A percentile compares a stretch with the other conserved stretches of the same genome.
These are phyloP conservation scores for Sesamia nonagrioides DNA, from an alignment of 1,140 invertebrate genomes.

Conservation along the genomic window DNA sequence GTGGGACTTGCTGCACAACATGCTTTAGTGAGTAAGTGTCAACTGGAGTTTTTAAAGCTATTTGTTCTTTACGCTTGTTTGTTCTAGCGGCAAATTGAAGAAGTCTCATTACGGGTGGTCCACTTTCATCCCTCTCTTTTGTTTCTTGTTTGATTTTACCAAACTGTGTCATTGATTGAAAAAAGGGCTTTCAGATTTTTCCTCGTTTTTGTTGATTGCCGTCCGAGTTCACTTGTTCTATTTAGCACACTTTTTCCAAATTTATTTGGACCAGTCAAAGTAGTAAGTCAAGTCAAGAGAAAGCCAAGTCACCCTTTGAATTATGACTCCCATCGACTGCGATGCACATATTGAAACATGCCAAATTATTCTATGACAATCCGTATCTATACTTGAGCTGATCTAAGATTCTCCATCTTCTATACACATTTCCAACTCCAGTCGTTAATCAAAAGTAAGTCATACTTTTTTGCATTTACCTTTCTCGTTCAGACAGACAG, in stretches of 20 bases:
- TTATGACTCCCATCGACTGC: too few relatives aligned
- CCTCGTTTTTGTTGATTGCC: too few relatives aligned
- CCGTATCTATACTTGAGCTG: too few relatives aligned
- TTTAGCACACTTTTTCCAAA: too few relatives aligned
- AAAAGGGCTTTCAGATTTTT: too few relatives aligned
- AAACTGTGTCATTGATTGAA: too few relatives aligned
- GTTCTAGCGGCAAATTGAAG: background rate
- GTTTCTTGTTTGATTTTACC: background rate
- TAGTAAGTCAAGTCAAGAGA: too few relatives aligned
- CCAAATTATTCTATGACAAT: too few relatives aligned
- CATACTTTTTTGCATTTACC: background rate
- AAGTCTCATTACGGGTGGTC: background rate
- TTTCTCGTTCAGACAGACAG: slow-evolving; percentile 13
- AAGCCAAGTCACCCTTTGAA: background rate
- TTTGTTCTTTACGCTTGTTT: slow-evolving; percentile 5
- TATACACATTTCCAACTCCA: background rate
- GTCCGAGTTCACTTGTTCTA: too few relatives aligned
- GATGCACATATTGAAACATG: too few relatives aligned
- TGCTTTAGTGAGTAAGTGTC: background rate
- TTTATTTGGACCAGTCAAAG: too few relatives aligned
- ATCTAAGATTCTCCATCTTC: background rate
- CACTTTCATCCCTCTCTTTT: background rate
- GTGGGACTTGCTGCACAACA: slow-evolving; percentile 7
- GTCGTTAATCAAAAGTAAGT: slow-evolving; percentile 11
- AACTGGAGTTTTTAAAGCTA: background rate